phyloP scores from a whole-genome alignment of 2,888 invertebrate genomes.

The Ornithoptera priamus region DNA sequence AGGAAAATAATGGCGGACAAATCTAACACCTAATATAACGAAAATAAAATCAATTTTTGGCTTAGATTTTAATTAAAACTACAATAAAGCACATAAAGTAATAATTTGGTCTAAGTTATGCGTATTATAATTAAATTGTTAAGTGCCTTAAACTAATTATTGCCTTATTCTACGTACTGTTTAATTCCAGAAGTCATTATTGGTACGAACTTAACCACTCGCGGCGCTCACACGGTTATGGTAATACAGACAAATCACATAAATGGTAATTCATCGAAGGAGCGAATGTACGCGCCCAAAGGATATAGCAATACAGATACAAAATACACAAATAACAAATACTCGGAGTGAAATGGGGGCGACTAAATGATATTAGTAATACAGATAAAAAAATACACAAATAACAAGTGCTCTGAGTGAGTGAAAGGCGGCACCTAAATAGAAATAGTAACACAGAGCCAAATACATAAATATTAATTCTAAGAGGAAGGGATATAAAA shows the following conservation, averaged over 20 bases:
- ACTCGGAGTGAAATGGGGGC: conserved; percentile 24
- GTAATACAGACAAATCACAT: background rate
- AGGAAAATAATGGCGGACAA: conserved; percentile 64
- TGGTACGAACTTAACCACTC: conserved; percentile 37
- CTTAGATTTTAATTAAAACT: conserved; percentile 78
- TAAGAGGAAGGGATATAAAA: too few species aligned
- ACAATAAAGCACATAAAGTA: conserved; percentile 77
- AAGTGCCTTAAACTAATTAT: conserved; percentile 77
- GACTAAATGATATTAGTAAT: conserved; percentile 4
- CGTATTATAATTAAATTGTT: conserved; percentile 69
- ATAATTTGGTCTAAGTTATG: conserved; percentile 80
- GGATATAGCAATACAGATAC: conserved; percentile 1
- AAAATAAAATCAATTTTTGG: conserved; percentile 78
- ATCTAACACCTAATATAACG: conserved; percentile 62
- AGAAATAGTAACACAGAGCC: background rate
- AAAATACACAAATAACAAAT: background rate
- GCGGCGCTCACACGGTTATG: conserved; percentile 33
- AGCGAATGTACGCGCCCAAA: conserved; percentile 28
- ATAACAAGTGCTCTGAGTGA: background rate
- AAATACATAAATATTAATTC: background rate
- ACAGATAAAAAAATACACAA: background rate
- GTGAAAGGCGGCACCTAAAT: conserved; percentile 27
- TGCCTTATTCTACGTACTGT: conserved; percentile 69
- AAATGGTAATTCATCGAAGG: background rate
- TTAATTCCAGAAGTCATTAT: conserved; percentile 65